Evolutionary conservation across 2,797 vertebrate species (phyloP).

Genomic region (Catostomus latipinnis): DNA sequence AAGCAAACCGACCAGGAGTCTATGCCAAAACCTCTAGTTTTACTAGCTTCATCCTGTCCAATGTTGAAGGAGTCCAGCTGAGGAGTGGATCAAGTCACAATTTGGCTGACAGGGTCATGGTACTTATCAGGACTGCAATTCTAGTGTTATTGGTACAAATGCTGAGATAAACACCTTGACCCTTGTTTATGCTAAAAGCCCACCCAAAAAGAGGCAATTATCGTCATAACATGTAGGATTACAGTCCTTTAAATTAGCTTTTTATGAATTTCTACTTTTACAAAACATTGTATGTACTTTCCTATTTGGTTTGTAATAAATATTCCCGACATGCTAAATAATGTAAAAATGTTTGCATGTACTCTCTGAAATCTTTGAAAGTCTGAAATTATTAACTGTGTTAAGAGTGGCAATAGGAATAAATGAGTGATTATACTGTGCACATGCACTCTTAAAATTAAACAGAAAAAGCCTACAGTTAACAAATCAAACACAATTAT

Average conservation of each 20-base stretch:
- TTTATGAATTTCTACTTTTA: background rate
- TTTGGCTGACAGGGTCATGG: slow-evolving; percentile 31
- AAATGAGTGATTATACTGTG: background rate
- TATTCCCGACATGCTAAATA: background rate
- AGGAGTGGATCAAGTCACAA: slow-evolving; percentile 62
- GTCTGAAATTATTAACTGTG: background rate
- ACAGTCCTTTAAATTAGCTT: background rate
- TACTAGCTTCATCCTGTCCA: slow-evolving; percentile 68
- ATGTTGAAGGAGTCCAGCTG: slow-evolving; percentile 64
- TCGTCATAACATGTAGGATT: background rate
- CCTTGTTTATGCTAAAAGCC: background rate
- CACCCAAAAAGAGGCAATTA: background rate
- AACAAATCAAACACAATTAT: too few relatives aligned
- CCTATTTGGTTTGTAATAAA: background rate
- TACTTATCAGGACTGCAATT: slow-evolving; percentile 58
- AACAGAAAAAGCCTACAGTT: background rate
- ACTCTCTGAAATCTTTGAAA: too few relatives aligned
- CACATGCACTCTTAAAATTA: background rate
- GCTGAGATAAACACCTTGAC: slow-evolving; percentile 57
- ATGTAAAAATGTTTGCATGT: background rate
- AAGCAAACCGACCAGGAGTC: slow-evolving; percentile 73
- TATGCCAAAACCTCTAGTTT: slow-evolving; percentile 76
- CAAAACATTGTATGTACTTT: background rate
- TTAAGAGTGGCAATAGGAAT: background rate
- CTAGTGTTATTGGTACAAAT: slow-evolving; percentile 61